Base-by-base conservation (phyloP, 2,113 vertebrate genomes). In the Sylvilagus bachmani region DNA sequence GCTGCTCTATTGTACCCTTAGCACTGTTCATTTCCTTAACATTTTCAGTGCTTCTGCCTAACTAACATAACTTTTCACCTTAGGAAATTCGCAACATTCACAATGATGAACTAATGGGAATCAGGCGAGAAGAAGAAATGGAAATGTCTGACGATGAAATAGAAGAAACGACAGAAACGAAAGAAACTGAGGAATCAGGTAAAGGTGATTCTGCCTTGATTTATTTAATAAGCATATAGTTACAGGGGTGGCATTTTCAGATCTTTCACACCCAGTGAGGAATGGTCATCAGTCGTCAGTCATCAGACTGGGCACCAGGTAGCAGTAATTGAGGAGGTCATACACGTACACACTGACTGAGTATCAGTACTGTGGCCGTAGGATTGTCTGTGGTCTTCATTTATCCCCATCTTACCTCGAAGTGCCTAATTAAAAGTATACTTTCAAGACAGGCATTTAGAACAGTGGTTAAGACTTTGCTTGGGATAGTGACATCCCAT, bases 131-230 rank as follows among this genome's bases (percentile, higher is more conserved):
- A 98, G 99, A 99, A 97, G 99, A 99, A 97, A 99, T 99, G 99
- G 99, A 99, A 96, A 99, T 99, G 99, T 99, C 99, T 24, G 99
- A 99, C 51, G 99, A 99, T 49, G 99, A 99, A 98, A 99, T 99
- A 98, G 99, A 99, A 97, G 98, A 98, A 93, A 97, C 97, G 6
- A 93, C 91, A 89, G 99, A 99, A 96, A 98, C 98, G 97, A 99
- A 99, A 97, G 99, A 99, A 98, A 98, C 98, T 0, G 99, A 99
- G 78, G 99, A 99, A 97, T 99, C 98, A 81, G 99, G 99, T 99
- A 99, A 96, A 97, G 38, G 25, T 22, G 4, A 71, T 84, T 95
- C 31, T 84, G 4, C 21, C 87, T 82, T 88, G 36, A 71, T 94
- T 94, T 82, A 88, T 93, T 74, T 90, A 91, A 81, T 33, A 74